phyloP scores from a whole-genome alignment of 2,888 invertebrate genomes.

The Ypsolopha scabrella region DNA sequence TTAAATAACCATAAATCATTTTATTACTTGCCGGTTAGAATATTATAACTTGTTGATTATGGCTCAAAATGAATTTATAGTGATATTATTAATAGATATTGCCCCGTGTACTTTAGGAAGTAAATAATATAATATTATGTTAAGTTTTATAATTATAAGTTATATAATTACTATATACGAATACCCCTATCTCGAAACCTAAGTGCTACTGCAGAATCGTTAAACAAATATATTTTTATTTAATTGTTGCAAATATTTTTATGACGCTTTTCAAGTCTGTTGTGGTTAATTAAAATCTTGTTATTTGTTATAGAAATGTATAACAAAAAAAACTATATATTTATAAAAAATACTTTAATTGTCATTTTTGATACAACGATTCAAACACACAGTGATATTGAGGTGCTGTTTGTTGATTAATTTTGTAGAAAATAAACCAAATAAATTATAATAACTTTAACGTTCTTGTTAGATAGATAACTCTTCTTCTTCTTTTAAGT shows the following conservation, averaged over 20 bases:
- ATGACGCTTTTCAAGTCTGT: too few species aligned
- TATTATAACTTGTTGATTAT: background rate
- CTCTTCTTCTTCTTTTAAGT: slow-evolving; percentile 11
- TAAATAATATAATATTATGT: background rate
- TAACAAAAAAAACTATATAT: background rate
- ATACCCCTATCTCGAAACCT: too few species aligned
- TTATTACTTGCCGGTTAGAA: background rate
- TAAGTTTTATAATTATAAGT: background rate
- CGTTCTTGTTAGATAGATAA: background rate
- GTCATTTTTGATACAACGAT: background rate
- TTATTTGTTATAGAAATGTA: background rate
- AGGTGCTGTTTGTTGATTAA: slow-evolving; percentile 53
- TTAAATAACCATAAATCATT: slow-evolving; percentile 2
- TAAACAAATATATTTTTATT: background rate
- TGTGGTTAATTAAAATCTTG: background rate
- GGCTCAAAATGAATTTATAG: slow-evolving; percentile 16
- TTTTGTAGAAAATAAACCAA: slow-evolving; percentile 55
- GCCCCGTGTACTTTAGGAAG: background rate
- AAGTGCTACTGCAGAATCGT: background rate
- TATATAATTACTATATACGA: background rate
- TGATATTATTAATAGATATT: slow-evolving; percentile 25
- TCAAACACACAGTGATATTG: slow-evolving; percentile 34
- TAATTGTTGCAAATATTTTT: background rate
- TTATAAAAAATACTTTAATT: background rate
- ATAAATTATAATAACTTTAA: slow-evolving; percentile 21